Evolutionary conservation across 2,797 vertebrate genomes (phyloP).

Genomic region (Pteropus rufus): DNA sequence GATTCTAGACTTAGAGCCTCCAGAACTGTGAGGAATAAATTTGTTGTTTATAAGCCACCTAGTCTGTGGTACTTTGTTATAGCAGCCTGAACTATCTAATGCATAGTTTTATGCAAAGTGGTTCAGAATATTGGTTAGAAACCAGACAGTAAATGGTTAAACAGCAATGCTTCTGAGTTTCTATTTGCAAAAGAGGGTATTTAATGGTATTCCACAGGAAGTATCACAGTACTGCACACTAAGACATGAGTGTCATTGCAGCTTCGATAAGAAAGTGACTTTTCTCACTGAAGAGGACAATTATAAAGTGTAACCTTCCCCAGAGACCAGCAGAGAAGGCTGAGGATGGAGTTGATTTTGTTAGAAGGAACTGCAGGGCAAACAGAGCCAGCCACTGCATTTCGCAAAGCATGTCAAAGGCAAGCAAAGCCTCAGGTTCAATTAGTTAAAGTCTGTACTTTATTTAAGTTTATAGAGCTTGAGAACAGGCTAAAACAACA

Average conservation of each 20-base stretch:
- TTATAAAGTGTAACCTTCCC: neutral
- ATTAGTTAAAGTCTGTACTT: neutral
- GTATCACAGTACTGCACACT: neutral
- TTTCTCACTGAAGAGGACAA: neutral
- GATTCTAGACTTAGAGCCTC: neutral
- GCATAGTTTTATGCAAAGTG: neutral
- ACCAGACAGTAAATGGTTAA: neutral
- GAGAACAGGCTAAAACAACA: neutral
- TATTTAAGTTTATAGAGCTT: neutral
- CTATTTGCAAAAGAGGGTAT: neutral
- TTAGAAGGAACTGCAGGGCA: neutral
- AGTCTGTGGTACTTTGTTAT: neutral
- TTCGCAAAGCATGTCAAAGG: conserved; percentile 3
- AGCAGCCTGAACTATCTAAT: neutral
- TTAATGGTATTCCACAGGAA: neutral
- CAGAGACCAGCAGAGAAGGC: neutral
- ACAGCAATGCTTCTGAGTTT: neutral
- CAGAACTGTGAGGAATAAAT: neutral
- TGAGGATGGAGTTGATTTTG: neutral
- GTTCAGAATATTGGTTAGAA: neutral
- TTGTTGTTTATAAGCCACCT: neutral
- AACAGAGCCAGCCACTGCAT: neutral
- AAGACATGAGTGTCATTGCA: neutral
- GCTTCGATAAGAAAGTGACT: conserved; percentile 17
- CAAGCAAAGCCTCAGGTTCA: neutral